Evolutionary conservation across 2,113 vertebrate genomes (phyloP).

Genomic region (Fregata magnificens): DNA sequence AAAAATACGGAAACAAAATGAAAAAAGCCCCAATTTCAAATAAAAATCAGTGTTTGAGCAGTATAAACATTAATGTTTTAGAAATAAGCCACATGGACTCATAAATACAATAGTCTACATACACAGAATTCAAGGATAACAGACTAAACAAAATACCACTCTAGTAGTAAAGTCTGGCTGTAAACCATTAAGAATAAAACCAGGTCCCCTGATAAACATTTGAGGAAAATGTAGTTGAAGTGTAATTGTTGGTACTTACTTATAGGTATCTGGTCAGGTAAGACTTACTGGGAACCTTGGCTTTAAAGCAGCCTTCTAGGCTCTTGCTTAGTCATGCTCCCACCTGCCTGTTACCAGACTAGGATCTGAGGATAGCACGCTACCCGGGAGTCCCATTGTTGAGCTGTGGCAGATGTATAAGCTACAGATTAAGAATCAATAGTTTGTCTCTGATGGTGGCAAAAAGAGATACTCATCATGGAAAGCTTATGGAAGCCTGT

Average conservation of each 20-base stretch:
- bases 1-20: neutral
- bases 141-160: neutral
- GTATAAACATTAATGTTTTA: neutral
- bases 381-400: rapidly evolving
- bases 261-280: neutral
- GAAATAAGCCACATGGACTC: neutral
- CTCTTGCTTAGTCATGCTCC: neutral
- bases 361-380: neutral
- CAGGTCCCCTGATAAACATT: neutral
- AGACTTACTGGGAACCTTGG: neutral
- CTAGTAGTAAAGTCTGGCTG: neutral
- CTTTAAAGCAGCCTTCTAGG: neutral
- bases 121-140: neutral
- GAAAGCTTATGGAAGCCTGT: neutral
- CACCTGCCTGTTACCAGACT: rapidly evolving
- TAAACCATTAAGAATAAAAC: neutral
- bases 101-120: neutral
- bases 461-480: neutral
- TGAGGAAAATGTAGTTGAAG: neutral
- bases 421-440: neutral
- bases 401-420: rapidly evolving
- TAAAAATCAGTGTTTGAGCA: neutral
- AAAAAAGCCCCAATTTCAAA: neutral
- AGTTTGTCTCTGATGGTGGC: neutral
- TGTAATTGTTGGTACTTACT: rapidly evolving